Evolutionary conservation across 37 sponge, comb jelly and placozoan species (phyloP), one percentile per base, ranked within the genome.

Genomic region (Spongilla lacustris): DNA sequence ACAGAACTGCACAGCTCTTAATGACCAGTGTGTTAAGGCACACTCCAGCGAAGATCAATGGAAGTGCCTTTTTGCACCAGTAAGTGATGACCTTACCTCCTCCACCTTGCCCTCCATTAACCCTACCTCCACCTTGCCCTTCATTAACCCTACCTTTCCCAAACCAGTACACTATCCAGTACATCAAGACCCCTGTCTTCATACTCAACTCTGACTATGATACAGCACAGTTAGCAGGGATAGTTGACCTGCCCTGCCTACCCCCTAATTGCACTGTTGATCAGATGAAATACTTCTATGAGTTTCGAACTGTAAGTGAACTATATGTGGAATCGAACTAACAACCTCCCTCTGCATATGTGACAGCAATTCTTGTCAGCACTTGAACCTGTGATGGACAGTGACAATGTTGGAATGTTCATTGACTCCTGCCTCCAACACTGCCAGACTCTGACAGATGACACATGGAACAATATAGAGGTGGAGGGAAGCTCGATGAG

Each of bases 31-130:
- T 68, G 73, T 92, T 6, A 24, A 35, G 23, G 80, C 83, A 32
- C 50, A 80, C 41, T 36, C 23, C 13, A 30, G 17, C 1, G 66
- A 69, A 38, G 88, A 92, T 46, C 84, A 80, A 36, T 95, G 96
- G 96, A 88, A 84, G 69, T 95, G 96, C 69, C 70, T 90, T 69
- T 80, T 85, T 82, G 93, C 93, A 73, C 93, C 91, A 68, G 94
- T 93, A 71, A 24, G 75, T 12, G n/a, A 3, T 41, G 46, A 41
- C 41, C 41, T 6, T 41, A 41, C 41, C 41, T 6, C 23, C 2
- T 28, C n/a, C n/a, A 17, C 21, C 58, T 38, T 2, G 3, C 41
- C 41, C 41, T 41, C 41, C 6, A 58, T 17, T 17, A 58, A 46
- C 46, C 46, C 46, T 2, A 13, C 36, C 17, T 22, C 17, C 30